These are phyloP conservation scores for Meandrusa payeni DNA, from an alignment of 2,888 invertebrate genomes.

Conservation along the genomic window DNA sequence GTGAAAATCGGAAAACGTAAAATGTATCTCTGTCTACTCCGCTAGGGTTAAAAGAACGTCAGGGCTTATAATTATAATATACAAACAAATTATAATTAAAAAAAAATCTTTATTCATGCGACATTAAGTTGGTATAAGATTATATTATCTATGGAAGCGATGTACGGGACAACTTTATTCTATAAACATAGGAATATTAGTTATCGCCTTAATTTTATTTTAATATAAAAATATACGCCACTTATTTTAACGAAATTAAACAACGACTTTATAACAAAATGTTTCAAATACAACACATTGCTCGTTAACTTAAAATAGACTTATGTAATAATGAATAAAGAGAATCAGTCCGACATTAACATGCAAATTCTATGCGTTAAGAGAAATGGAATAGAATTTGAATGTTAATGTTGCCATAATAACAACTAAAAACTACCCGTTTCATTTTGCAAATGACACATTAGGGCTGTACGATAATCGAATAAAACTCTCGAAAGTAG, in stretches of 20 bases:
- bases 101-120: conserved; percentile 58
- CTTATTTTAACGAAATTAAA: conserved; percentile 12
- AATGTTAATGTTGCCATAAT: conserved; percentile 50
- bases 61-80: too few relatives aligned
- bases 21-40: too few relatives aligned
- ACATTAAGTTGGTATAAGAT: conserved; percentile 65
- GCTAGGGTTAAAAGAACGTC: too few relatives aligned
- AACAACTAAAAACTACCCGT: conserved; percentile 31
- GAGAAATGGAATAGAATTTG: conserved; percentile 39
- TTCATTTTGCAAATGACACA: conserved; percentile 26
- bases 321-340: conserved; percentile 27
- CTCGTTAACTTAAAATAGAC: too few relatives aligned
- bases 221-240: conserved; percentile 21
- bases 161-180: conserved; percentile 53
- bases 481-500: conserved; percentile 1
- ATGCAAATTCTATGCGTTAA: conserved; percentile 44
- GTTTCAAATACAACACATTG: neutral
- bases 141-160: conserved; percentile 68
- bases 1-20: too few relatives aligned
- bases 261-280: conserved; percentile 5
- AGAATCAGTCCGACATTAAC: conserved; percentile 56
- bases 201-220: conserved; percentile 36
- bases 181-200: conserved; percentile 39
- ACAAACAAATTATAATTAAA: conserved; percentile 23
- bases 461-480: conserved; percentile 9